phyloP scores from a whole-genome alignment of 1,140 invertebrate genomes.

The Paralvinella palmiformis region DNA sequence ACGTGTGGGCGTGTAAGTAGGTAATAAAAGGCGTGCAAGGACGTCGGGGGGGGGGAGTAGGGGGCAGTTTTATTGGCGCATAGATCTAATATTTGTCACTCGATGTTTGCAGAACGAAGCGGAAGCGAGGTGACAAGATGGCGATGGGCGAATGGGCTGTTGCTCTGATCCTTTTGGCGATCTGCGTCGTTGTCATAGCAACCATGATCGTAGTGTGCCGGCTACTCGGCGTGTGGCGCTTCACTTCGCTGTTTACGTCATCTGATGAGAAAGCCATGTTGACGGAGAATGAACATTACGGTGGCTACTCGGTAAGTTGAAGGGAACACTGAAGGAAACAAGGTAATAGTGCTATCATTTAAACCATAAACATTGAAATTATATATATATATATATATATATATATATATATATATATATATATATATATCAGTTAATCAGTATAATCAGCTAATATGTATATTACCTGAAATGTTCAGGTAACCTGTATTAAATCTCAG shows the following conservation, averaged over 20 bases:
- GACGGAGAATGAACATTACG: neutral
- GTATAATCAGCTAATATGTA: too few species aligned
- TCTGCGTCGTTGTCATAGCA: constrained; percentile 34
- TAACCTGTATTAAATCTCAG: too few species aligned
- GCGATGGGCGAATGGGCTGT: constrained; percentile 19
- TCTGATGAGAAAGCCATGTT: constrained; percentile 58
- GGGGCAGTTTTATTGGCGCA: neutral
- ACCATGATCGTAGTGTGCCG: constrained; percentile 49
- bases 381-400: neutral
- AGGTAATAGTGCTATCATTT: neutral
- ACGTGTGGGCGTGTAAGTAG: neutral
- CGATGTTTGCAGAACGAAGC: neutral
- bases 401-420: neutral
- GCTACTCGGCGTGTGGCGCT: constrained; percentile 54
- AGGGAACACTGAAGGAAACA: neutral
- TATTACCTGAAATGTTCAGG: too few species aligned
- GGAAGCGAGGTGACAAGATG: neutral
- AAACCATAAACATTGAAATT: neutral
- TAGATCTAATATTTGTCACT: neutral
- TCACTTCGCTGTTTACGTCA: constrained; percentile 55
- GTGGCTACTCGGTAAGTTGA: neutral
- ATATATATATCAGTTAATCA: neutral
- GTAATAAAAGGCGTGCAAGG: too few species aligned
- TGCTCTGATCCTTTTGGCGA: constrained; percentile 37
- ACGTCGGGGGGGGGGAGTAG: too few species aligned